phyloP scores from a whole-genome alignment of 1,140 invertebrate species.

The Hesperophylax magnus region DNA sequence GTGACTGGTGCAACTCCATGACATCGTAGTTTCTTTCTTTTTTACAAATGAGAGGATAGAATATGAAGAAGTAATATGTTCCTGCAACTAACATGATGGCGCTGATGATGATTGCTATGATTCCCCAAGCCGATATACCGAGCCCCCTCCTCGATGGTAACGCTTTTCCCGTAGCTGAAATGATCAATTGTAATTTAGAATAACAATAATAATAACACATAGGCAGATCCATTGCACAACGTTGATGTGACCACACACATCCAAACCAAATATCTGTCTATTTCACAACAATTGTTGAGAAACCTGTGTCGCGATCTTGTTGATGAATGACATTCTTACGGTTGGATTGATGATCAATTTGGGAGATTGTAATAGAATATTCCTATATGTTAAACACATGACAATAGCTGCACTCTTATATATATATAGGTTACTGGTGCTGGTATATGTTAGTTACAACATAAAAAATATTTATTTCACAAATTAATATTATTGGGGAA shows the following conservation, averaged over 20 bases:
- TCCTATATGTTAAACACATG: too few relatives aligned
- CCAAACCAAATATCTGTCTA: background rate
- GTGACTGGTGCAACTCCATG: conserved; percentile 68
- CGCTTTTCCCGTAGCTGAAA: conserved; percentile 28
- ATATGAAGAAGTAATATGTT: conserved; percentile 75
- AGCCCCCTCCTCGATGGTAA: conserved; percentile 60
- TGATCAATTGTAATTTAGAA: conserved; percentile 2
- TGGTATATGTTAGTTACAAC: too few relatives aligned
- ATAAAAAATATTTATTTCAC: too few relatives aligned
- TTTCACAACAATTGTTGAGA: background rate
- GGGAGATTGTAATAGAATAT: too few relatives aligned
- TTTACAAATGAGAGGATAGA: conserved; percentile 74
- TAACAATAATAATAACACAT: background rate
- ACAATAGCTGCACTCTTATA: too few relatives aligned
- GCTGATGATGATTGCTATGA: conserved; percentile 70
- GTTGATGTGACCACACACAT: background rate
- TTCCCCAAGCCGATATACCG: conserved; percentile 74
- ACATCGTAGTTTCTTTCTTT: conserved; percentile 74
- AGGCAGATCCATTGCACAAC: background rate
- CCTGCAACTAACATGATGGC: conserved; percentile 70
- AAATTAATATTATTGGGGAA: too few relatives aligned
- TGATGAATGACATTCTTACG: too few relatives aligned
- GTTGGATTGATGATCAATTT: too few relatives aligned
- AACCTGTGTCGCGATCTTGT: too few relatives aligned
- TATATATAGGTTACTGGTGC: too few relatives aligned